These are phyloP conservation scores for Chrysodeixis includens DNA, from an alignment of 2,888 invertebrate species.

Conservation along the genomic window DNA sequence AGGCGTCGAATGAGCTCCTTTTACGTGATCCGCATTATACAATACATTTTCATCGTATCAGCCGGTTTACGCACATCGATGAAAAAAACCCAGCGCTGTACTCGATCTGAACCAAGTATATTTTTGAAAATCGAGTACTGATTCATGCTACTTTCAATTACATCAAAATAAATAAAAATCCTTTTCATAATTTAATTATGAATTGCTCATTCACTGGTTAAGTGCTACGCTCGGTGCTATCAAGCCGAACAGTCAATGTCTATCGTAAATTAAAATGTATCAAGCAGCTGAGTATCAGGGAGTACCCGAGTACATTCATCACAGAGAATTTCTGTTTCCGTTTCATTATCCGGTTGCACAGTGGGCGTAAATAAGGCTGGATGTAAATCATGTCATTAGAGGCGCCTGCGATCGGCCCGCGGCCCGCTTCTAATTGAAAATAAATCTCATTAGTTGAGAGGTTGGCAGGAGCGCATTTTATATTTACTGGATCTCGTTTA, in stretches of 20 bases:
- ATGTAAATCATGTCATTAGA: conserved; percentile 82
- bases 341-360: conserved; percentile 66
- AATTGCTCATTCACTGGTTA: conserved; percentile 13
- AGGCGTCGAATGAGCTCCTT: conserved; percentile 54
- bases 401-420: conserved; percentile 68
- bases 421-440: conserved; percentile 76
- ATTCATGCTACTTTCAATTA: not conserved
- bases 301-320: conserved; percentile 39
- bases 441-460: conserved; percentile 77
- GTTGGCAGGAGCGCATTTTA: conserved; percentile 67
- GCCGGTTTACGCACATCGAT: conserved; percentile 8
- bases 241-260: conserved; percentile 14
- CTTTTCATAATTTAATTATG: not conserved
- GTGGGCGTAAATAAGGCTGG: conserved; percentile 72
- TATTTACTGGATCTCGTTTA: conserved; percentile 58
- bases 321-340: conserved; percentile 58
- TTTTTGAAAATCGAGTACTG: not conserved
- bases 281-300: conserved; percentile 49
- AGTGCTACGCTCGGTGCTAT: conserved; percentile 11
- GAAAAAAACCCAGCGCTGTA: not conserved
- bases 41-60: conserved; percentile 21
- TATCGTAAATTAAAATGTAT: conserved; percentile 32
- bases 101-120: not conserved
- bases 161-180: conserved; percentile 6
- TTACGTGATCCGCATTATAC: conserved; percentile 58